These are phyloP conservation scores for Palythoa grandis DNA, from an alignment of 92 coral and sea anemone genomes.

Conservation along the genomic window DNA sequence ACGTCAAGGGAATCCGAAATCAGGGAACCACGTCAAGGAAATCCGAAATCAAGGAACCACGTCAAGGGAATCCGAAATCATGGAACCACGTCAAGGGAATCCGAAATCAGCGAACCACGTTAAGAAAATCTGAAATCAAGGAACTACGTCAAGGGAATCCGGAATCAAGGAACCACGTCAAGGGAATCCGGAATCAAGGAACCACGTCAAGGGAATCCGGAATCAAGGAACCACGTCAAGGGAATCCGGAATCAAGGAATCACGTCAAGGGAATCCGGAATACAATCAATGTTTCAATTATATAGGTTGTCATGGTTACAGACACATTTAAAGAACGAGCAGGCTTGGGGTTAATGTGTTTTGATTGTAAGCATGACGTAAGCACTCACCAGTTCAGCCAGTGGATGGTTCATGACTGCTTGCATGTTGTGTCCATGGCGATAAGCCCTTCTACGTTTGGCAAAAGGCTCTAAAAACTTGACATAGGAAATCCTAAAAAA, in stretches of 20 bases:
- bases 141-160: too few species aligned
- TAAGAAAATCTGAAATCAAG: too few species aligned
- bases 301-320: neutral
- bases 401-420: conserved; percentile 90
- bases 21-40: neutral
- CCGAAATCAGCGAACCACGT: neutral
- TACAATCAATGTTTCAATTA: too few species aligned
- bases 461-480: conserved; percentile 90
- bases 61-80: neutral
- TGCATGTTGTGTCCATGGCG: conserved; percentile 95
- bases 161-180: too few species aligned
- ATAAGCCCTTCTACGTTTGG: conserved; percentile 76
- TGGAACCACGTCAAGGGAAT: neutral
- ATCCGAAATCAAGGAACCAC: neutral
- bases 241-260: too few species aligned
- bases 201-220: too few species aligned
- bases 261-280: too few species aligned
- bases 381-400: conserved; percentile 72
- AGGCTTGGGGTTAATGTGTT: neutral
- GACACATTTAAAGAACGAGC: neutral
- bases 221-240: too few species aligned
- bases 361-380: neutral
- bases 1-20: neutral
- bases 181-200: too few species aligned
- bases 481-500: conserved; percentile 76